Evolutionary conservation across 1,140 invertebrate species (phyloP), one percentile per base, ranked within the genome.

Genomic region (Drosophila bipectinata): DNA sequence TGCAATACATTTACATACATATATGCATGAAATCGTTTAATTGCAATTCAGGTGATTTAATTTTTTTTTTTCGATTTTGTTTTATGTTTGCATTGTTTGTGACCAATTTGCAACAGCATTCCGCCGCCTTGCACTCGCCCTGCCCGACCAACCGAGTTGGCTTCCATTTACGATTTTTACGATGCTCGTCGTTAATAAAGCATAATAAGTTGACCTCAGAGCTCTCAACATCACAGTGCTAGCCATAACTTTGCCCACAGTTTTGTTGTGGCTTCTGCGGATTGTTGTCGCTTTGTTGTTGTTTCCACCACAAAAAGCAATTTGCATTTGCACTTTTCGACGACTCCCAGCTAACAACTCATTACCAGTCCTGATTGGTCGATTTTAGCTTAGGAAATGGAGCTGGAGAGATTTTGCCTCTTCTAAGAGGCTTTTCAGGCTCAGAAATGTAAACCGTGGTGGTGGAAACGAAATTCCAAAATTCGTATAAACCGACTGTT

Each of bases 1-100:
- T 71, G 67, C 67, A 71, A 57, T 32, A 26, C 64, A 71, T 71
- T 71, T 71, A 69, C 67, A 21, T 21, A 21, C 3, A 69, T 71
- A 57, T 67, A 68, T 56, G 37, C 37, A 76, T 76, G 45, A 76
- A 68, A 76, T 57, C 73, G 72, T 76, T 76, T 76, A 76, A 76
- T 76, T 76, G 63, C 73, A 76, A 60, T 76, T 60, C 72, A 61
- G 63, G 51, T 24, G 28, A 15, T 8, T 49, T 54, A 26, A 14
- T 68, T 41, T 21, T 24, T 32, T n/a, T 54, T 60, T 51, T 34
- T 26, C 37, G 14, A 32, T 34, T 34, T 54, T 64, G 55, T 47
- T 49, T 64, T 55, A 39, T 72, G 48, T 76, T 76, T 69, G 51
- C 32, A 69, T 57, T 69, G 63, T 76, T 76, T 75, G 73, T 26